These are phyloP conservation scores for Caenorhabditis angaria DNA, from an alignment of 2,888 invertebrate genomes.

Conservation along the genomic window DNA sequence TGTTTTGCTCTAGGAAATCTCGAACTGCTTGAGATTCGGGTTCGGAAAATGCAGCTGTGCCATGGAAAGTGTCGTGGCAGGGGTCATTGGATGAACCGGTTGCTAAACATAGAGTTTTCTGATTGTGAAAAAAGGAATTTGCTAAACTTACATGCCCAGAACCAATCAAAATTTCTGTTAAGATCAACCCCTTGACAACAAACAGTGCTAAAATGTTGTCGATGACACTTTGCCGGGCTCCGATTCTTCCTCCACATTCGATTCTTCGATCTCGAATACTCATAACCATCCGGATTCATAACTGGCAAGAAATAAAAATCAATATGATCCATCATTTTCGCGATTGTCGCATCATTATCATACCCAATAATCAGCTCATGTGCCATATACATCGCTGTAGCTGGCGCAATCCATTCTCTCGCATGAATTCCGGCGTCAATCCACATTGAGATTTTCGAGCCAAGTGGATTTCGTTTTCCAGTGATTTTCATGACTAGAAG, in stretches of 20 bases:
- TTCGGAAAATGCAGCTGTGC: slow-evolving; percentile 69
- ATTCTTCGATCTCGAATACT: slow-evolving; percentile 65
- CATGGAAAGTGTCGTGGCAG: slow-evolving; percentile 71
- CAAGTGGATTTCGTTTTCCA: slow-evolving; percentile 46
- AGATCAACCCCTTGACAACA: slow-evolving; percentile 71
- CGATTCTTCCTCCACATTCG: slow-evolving; percentile 72
- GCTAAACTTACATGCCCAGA: slow-evolving; percentile 61
- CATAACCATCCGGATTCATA: slow-evolving; percentile 71
- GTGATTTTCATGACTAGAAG: slow-evolving; percentile 61
- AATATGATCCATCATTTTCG: slow-evolving; percentile 64
- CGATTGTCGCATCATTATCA: slow-evolving; percentile 49
- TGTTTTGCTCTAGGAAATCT: slow-evolving; percentile 68
- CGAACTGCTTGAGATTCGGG: slow-evolving; percentile 69
- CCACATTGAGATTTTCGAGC: slow-evolving; percentile 61
- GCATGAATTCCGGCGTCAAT: slow-evolving; percentile 71
- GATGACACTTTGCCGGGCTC: slow-evolving; percentile 63
- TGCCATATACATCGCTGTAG: slow-evolving; percentile 63
- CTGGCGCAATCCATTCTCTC: slow-evolving; percentile 57
- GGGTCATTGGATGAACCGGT: slow-evolving; percentile 58
- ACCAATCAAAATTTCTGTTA: slow-evolving; percentile 72
- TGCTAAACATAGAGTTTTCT: slow-evolving; percentile 37
- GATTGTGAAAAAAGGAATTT: not conserved
- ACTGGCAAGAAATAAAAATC: slow-evolving; percentile 71
- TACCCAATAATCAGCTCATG: slow-evolving; percentile 46
- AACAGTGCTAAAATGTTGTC: slow-evolving; percentile 61